Evolutionary conservation across 2,797 vertebrate genomes (phyloP).

Genomic region (Ctenochaetus hawaiiensis): DNA sequence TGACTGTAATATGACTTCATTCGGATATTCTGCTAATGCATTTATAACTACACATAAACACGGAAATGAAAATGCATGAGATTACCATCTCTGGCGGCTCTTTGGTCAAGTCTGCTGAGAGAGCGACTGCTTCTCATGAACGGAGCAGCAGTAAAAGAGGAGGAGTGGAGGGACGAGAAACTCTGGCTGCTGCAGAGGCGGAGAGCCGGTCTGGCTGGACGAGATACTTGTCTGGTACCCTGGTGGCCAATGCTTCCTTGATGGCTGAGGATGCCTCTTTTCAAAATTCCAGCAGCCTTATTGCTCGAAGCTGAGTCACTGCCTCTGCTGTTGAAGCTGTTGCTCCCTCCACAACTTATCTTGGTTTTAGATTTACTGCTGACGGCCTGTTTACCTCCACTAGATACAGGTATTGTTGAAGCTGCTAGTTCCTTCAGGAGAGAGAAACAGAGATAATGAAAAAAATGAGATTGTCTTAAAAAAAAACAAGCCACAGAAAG

Average conservation of each 20-base stretch:
- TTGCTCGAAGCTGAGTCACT: constrained; percentile 9
- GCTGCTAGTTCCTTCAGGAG: constrained; percentile 55
- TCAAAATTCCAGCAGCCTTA: constrained; percentile 41
- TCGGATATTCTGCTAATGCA: background rate
- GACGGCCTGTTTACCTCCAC: constrained; percentile 43
- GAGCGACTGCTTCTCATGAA: constrained; percentile 76
- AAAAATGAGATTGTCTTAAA: background rate
- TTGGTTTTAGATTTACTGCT: constrained; percentile 28
- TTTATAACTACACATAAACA: background rate
- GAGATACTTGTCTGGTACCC: constrained; percentile 80
- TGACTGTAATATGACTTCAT: background rate
- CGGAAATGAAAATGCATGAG: background rate
- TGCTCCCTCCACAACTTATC: constrained; percentile 32
- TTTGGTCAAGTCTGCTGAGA: constrained; percentile 70
- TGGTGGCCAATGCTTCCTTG: constrained; percentile 22
- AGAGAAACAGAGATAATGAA: constrained; percentile 1
- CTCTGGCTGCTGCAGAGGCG: constrained; percentile 71
- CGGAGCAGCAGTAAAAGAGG: constrained; percentile 61
- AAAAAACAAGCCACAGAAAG: background rate
- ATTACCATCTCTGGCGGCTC: constrained; percentile 68
- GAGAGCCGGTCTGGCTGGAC: constrained; percentile 57
- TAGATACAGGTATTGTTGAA: background rate
- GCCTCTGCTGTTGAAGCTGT: constrained; percentile 51
- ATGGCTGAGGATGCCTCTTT: constrained; percentile 41
- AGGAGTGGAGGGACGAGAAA: constrained; percentile 68